These are phyloP conservation scores for Sisyra nigra DNA, from an alignment of 2,888 invertebrate genomes.

Conservation along the genomic window DNA sequence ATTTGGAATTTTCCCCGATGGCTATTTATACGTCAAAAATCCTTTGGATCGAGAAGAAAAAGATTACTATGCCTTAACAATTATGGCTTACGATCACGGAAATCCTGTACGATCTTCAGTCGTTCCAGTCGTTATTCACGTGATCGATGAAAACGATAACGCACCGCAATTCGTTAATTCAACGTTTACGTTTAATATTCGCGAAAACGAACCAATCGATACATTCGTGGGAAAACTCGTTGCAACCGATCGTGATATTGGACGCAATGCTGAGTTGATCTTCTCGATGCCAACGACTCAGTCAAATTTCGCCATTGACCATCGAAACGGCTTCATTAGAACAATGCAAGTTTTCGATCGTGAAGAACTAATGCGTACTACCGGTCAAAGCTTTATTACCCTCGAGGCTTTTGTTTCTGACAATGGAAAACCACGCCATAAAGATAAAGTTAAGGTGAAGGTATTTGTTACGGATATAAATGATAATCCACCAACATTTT, in stretches of 20 bases:
- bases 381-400: constrained; percentile 64
- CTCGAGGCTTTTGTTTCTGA: constrained; percentile 77
- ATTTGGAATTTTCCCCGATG: constrained; percentile 93
- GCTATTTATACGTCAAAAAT: constrained; percentile 75
- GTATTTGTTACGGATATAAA: constrained; percentile 83
- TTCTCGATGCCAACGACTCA: constrained; percentile 61
- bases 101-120: constrained; percentile 61
- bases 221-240: constrained; percentile 84
- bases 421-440: constrained; percentile 58
- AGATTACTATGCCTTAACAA: constrained; percentile 80
- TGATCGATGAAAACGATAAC: constrained; percentile 94
- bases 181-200: constrained; percentile 78
- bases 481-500: constrained; percentile 76
- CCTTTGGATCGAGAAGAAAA: constrained; percentile 75
- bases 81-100: constrained; percentile 71
- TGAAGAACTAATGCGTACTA: constrained; percentile 62
- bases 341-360: constrained; percentile 77
- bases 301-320: constrained; percentile 73
- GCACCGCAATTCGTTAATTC: constrained; percentile 81
- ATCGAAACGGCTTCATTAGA: constrained; percentile 79
- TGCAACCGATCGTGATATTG: constrained; percentile 80
- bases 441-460: constrained; percentile 75
- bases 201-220: constrained; percentile 75
- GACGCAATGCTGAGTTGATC: constrained; percentile 78
- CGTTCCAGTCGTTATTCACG: constrained; percentile 82